Base-by-base conservation (phyloP, 2,113 vertebrate species). In the Hippocampus barbouri region DNA sequence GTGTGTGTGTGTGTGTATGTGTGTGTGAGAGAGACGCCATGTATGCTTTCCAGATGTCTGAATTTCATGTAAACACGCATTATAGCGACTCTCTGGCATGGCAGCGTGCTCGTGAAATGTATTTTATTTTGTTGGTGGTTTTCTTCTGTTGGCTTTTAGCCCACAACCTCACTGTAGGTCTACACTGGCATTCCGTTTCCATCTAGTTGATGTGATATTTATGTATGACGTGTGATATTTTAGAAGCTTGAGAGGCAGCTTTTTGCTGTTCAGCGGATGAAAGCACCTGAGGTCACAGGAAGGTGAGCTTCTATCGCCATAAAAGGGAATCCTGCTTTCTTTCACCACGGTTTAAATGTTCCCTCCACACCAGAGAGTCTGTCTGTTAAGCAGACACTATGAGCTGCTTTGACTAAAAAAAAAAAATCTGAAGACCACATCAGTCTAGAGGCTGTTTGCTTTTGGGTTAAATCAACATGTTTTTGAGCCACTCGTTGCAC, bases 11-110 rank as follows among this genome's bases (percentile, higher is more conserved):
- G 43, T 45, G 57, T 45, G 10, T 45, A 1, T 14, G 16, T 77
- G 54, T 71, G 66, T 70, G 66, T 54, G 51, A n/a, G 20, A 34
- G 57, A 16, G 14, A 53, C 21, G 45, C 74, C 41, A 43, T 62
- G 65, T 79, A 74, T 84, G 74, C 78, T 85, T 86, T 85, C 81
- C 85, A 88, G 87, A 86, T 87, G 85, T 85, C 70, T 70, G 59
- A 57, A 75, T 69, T 87, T 77, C 66, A 68, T 70, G 72, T 79
- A 78, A 82, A 72, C 54, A 54, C 11, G 57, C 60, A 56, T 69
- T 64, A 69, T 21, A 59, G 41, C 27, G 10, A 51, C 9, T 71
- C 56, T 60, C 61, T 41, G 18, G 45, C 40, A 27, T 18, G 16
- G 10, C 10, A n/a, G 4, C 11, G 21, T 8, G 0, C 60, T 16